Base-by-base conservation (phyloP, 1,140 invertebrate species). In the Pachyrhynchus sulphureomaculatus region DNA sequence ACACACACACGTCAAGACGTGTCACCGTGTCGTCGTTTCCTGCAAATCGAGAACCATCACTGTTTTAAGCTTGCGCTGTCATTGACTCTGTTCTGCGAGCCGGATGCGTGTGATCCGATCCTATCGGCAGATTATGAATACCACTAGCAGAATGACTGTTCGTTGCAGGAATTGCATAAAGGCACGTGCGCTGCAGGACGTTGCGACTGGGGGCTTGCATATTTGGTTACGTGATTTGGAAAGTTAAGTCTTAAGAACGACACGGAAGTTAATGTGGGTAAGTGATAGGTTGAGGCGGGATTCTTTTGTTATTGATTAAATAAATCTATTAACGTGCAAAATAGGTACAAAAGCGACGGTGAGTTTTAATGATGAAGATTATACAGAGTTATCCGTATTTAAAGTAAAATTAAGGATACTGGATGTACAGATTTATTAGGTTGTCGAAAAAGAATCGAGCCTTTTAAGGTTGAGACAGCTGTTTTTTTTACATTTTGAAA, bases 81-180 rank as follows among this genome's bases (percentile, higher is more conserved):
- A 42, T 42, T 42, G 39, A 42, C 39, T 42, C 12, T 42, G 39
- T 37, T 13, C 39, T 42, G 15, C 39, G 39, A 42, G 26, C 39
- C 39, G 39, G 39, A 42, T 42, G 39, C 39, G 39, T 42, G 39
- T 42, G 18, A 42, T 18, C 9, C 5, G 39, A 42, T 42, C 8
- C 4, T 42, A 42, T 42, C 39, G 15, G 13, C 15, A 18, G 17
- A n/a, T n/a, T 13, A 12, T 12, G 10, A 36, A n/a, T 15, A 12
- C 34, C 34, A 12, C 34, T 26, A 26, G 24, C 26, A 29, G 26
- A 10, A 29, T 6, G 26, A 29, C 12, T 37, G 34, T 37, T 37
- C n/a, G 29, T 12, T 6, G 34, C n/a, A 37, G 13, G 17, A 37
- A 15, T 10, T 13, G n/a, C n/a, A 18, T 5, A 37, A 18, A 37